These are phyloP conservation scores for Blastomussa wellsi DNA, from an alignment of 92 coral and sea anemone species.

Conservation along the genomic window DNA sequence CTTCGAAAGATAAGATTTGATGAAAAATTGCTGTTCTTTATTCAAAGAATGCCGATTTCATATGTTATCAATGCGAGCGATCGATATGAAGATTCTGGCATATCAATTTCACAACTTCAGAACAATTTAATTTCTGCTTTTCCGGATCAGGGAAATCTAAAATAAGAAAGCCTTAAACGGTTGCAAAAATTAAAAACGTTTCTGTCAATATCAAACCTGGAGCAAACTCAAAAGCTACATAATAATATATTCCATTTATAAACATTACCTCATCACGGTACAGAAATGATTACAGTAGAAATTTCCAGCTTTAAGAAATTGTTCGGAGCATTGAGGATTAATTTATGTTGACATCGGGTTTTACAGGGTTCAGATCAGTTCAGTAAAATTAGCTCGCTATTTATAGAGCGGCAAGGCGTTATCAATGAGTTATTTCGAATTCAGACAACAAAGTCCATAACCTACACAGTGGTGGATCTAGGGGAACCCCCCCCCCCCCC, in stretches of 20 bases:
- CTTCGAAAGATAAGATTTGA: background rate
- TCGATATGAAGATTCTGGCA: background rate
- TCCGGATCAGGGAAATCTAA: background rate
- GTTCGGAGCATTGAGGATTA: background rate
- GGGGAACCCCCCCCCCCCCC: no score
- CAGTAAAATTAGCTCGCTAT: background rate
- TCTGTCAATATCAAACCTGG: background rate
- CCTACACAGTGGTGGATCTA: no score
- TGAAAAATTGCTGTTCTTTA: background rate
- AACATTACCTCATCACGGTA: background rate
- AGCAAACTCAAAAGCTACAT: background rate
- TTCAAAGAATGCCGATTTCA: background rate
- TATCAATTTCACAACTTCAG: no score
- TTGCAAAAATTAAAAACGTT: background rate
- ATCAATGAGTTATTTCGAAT: background rate
- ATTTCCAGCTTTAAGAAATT: no score
- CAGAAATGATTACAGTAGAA: background rate
- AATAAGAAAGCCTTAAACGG: background rate
- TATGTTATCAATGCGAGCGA: background rate
- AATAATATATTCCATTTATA: no score
- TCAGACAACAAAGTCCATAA: background rate
- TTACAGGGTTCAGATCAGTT: background rate
- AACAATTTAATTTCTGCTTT: background rate
- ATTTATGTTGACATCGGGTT: background rate
- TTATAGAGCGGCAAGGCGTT: background rate